Evolutionary conservation across 2,797 vertebrate species (phyloP).

Genomic region (Pagetopsis macropterus): DNA sequence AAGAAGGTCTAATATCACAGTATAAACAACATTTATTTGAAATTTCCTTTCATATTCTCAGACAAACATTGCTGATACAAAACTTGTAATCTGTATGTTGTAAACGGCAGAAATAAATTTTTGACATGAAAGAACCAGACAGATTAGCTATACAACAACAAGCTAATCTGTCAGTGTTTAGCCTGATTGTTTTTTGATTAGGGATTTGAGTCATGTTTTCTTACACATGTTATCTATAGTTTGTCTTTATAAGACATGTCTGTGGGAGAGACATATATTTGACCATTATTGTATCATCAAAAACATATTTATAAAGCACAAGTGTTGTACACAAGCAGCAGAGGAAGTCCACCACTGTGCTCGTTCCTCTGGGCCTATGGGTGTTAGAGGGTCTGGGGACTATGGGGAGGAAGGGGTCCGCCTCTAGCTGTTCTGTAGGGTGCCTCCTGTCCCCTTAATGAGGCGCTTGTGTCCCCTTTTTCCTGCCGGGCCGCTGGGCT

Average conservation of each 20-base stretch:
- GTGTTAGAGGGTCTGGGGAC: constrained; percentile 23
- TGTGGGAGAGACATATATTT: constrained; percentile 16
- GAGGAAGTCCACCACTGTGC: constrained; percentile 30
- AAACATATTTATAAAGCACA: constrained; percentile 36
- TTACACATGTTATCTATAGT: background rate
- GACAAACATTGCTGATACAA: constrained; percentile 74
- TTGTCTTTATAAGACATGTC: constrained; percentile 16
- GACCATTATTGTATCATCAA: constrained; percentile 30
- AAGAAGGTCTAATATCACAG: constrained; percentile 41
- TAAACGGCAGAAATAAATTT: constrained; percentile 34
- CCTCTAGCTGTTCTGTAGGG: constrained; percentile 87
- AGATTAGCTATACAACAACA: constrained; percentile 28
- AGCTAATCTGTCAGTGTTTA: constrained; percentile 1
- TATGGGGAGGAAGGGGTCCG: background rate
- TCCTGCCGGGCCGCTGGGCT: constrained; percentile 95
- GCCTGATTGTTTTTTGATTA: constrained; percentile 6
- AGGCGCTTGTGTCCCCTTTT: constrained; percentile 97
- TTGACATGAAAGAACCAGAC: constrained; percentile 28
- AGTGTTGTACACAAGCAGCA: constrained; percentile 49
- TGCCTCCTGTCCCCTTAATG: constrained; percentile 90
- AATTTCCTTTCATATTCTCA: constrained; percentile 56
- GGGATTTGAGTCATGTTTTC: background rate
- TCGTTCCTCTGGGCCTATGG: constrained; percentile 10
- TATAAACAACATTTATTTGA: constrained; percentile 74
- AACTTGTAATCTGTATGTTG: constrained; percentile 40